A percentile compares a stretch with the other conserved stretches of the same genome.
Conservation (phyloP, 1,140 invertebrate genomes). For the Drosophila insularis region DNA sequence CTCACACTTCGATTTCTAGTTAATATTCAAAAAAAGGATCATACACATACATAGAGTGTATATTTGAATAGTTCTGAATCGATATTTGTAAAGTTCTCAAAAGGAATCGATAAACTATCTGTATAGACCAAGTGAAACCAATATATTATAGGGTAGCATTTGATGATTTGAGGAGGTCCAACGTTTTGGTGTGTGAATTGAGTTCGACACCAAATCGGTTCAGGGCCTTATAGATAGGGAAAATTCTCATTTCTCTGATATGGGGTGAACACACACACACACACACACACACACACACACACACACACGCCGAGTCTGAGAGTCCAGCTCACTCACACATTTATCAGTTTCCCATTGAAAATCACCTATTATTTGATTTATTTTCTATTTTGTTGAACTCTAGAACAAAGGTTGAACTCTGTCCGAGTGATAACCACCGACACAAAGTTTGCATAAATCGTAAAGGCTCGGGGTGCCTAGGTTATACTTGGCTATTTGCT, state of each 20-base stretch:
- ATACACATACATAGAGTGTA: too few relatives aligned
- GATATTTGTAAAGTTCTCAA: too few relatives aligned
- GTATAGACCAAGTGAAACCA: too few relatives aligned
- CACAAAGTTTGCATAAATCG: conserved; percentile 59
- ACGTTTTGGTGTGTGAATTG: conserved; percentile 27
- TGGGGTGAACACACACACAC: conserved; percentile 23
- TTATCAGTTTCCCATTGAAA: conserved; percentile 36
- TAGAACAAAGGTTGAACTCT: conserved; percentile 59
- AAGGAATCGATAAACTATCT: too few relatives aligned
- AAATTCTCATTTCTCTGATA: conserved; percentile 20
- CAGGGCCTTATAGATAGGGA: conserved; percentile 40
- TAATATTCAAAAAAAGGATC: too few relatives aligned
- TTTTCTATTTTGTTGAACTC: conserved; percentile 14
- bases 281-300: conserved; percentile 24
- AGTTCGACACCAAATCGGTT: conserved; percentile 44
- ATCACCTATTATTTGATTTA: conserved; percentile 38
- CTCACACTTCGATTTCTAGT: too few relatives aligned
- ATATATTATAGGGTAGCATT: neutral
- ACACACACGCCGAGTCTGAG: conserved; percentile 11
- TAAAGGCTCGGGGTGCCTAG: conserved; percentile 15
- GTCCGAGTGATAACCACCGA: conserved; percentile 40
- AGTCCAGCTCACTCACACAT: conserved; percentile 16
- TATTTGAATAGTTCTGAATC: too few relatives aligned
- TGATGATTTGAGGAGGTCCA: conserved; percentile 14
- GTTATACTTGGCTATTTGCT: conserved; percentile 41